These are phyloP conservation scores for Melanotaenia nigrans DNA, from an alignment of 2,797 vertebrate species.

Conservation along the genomic window DNA sequence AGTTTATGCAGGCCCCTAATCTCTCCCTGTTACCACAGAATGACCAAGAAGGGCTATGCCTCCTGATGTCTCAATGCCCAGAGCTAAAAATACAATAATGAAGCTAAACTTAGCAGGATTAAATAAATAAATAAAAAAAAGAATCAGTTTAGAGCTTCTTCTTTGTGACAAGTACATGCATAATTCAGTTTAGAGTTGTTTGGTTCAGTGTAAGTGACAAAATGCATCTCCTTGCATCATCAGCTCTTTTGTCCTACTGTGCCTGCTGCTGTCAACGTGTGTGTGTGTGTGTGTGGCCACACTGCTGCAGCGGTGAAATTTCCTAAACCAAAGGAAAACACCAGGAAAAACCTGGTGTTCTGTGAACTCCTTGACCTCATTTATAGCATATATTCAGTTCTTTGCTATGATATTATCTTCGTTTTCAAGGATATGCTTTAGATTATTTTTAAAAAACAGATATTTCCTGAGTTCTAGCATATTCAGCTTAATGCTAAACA, in stretches of 20 bases:
- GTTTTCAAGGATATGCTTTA: background rate
- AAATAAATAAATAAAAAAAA: background rate
- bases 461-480: background rate
- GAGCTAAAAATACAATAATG: background rate
- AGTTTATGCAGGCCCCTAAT: conserved; percentile 79
- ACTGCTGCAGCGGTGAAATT: background rate
- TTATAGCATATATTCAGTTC: background rate
- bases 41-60: conserved; percentile 48
- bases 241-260: conserved; percentile 1
- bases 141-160: background rate
- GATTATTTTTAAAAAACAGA: background rate
- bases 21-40: conserved; percentile 70
- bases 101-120: background rate
- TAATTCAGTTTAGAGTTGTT: conserved; percentile 4
- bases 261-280: background rate
- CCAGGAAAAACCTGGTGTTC: background rate
- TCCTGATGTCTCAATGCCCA: conserved; percentile 12
- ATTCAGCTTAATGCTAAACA: background rate
- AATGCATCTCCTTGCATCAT: background rate
- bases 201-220: background rate
- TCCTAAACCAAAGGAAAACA: background rate
- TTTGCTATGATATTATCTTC: background rate
- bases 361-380: background rate
- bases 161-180: background rate
- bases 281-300: background rate